Base-by-base conservation (phyloP, 2,113 vertebrate genomes). In the Mus spicilegus region DNA sequence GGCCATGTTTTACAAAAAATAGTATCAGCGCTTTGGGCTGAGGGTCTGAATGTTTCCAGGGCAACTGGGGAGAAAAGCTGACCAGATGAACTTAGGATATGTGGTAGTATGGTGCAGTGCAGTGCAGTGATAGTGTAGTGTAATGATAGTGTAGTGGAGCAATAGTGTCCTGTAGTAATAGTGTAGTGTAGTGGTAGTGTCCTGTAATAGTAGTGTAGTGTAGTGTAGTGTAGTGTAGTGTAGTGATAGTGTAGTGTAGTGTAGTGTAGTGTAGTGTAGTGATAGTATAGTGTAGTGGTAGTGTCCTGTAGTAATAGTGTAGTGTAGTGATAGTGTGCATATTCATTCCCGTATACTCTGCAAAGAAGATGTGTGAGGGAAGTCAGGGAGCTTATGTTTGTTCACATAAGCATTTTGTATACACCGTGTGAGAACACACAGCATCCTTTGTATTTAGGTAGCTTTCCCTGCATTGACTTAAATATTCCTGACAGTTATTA, bases 401-500 rank as follows among this genome's bases (percentile, higher is more conserved):
- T 20, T 49, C 36, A 10, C 24, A n/a, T 22, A 58, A 87, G 51
- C 81, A 65, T 92, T 91, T 80, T 90, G n/a, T 90, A 63, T 81
- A 70, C 5, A 33, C 54, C 56, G 6, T 13, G 0, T 76, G 77
- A 84, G n/a, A 26, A 33, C 39, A 85, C 5, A 24, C 5, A 63
- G 81, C 95, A 91, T 30, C 90, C 5, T 87, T 70, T 85, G 1
- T 84, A 56, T 93, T 69, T 84, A 70, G 46, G 28, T 63, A 87
- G 33, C 33, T 4, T 65, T 42, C 49, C 49, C 36, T 26, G 30
- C 8, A 33, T 61, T 86, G 61, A 84, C 26, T 56, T 94, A 95
- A 93, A 92, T 92, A 75, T 92, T 89, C 36, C 85, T 94, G 87
- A 88, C 0, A 69, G 24, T 94, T 58, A 90, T 65, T 73, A 86